Evolutionary conservation across 2,113 vertebrate genomes (phyloP), one percentile per base, ranked within the genome.

Genomic region (Daboia siamensis): DNA sequence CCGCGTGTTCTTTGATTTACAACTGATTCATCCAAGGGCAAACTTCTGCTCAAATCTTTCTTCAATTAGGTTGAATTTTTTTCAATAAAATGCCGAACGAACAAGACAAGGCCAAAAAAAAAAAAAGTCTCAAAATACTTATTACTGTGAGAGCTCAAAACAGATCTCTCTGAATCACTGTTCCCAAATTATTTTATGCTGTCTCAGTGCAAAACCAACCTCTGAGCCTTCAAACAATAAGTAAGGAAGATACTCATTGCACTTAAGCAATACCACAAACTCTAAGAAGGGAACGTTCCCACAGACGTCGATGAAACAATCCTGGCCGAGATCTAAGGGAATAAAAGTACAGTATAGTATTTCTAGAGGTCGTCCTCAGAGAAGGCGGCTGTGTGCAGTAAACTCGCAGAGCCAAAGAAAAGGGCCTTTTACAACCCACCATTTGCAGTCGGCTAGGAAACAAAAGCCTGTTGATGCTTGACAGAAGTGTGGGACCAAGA

Each of bases 381-480:
- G 33, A 39, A 80, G 74, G 59, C 3, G 59, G n/a, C n/a, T 74
- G 64, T 1, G 5, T 15, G 69, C 69, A 80, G 20, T 80, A 8
- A 80, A 80, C 17, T 80, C 7, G 15, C 33, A 44, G 74, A 80
- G 74, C 33, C n/a, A 44, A 0, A 56, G 55, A 56, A 20, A 10
- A 44, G 7, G 74, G 74, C 33, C 64, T 74, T 33, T 74, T 74
- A 33, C 15, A 33, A 0, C 91, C 90, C 90, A 52, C 90, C 33
- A 90, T 54, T 90, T 94, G 84, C 84, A 88, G 94, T 7, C 21
- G 0, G 10, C 23, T 11, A 85, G 59, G 84, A 93, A n/a, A 24
- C 84, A 91, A 93, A 93, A 15, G 3, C 55, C 64, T 57, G 95
- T 96, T 94, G 94, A 94, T 94, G 93, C 69, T 48, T 85, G 85